Percentiles rank a stretch among this genome's conserved stretches.
phyloP scores from a whole-genome alignment of 2,797 vertebrate species.

The Sebastes minor region DNA sequence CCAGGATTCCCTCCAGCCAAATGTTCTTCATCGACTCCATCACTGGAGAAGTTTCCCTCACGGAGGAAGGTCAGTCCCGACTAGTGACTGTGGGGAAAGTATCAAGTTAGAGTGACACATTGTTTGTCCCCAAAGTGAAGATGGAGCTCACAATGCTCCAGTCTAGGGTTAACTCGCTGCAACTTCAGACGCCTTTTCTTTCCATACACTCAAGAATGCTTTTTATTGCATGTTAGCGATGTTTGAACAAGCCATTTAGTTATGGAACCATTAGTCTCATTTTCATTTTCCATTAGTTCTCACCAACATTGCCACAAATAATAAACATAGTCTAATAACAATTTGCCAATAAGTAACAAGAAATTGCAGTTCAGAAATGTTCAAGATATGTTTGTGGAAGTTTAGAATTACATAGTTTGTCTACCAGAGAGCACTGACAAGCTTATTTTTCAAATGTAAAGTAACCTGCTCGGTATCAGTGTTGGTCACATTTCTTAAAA shows the following conservation, averaged over 20 bases:
- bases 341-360: not conserved
- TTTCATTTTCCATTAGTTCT: not conserved
- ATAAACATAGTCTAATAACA: not conserved
- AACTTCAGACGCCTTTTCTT: not conserved
- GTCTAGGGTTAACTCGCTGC: not conserved
- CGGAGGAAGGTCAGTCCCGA: slow-evolving; percentile 79
- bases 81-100: not conserved
- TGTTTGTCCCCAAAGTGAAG: not conserved
- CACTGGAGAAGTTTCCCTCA: slow-evolving; percentile 83
- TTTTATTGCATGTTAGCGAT: not conserved
- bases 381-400: not conserved
- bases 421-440: too few species aligned
- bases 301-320: not conserved
- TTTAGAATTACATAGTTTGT: not conserved
- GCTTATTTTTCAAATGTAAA: not conserved
- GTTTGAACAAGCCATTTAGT: not conserved
- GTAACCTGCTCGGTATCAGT: not conserved
- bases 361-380: not conserved
- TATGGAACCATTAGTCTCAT: not conserved
- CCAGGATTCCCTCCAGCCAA: slow-evolving; percentile 81
- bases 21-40: slow-evolving; percentile 83
- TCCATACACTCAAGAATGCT: not conserved
- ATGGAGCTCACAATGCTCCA: not conserved
- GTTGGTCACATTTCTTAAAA: not conserved
- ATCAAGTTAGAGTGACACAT: not conserved